These are phyloP conservation scores for Lithobates sylvaticus DNA, from an alignment of 2,797 vertebrate genomes.

Conservation along the genomic window DNA sequence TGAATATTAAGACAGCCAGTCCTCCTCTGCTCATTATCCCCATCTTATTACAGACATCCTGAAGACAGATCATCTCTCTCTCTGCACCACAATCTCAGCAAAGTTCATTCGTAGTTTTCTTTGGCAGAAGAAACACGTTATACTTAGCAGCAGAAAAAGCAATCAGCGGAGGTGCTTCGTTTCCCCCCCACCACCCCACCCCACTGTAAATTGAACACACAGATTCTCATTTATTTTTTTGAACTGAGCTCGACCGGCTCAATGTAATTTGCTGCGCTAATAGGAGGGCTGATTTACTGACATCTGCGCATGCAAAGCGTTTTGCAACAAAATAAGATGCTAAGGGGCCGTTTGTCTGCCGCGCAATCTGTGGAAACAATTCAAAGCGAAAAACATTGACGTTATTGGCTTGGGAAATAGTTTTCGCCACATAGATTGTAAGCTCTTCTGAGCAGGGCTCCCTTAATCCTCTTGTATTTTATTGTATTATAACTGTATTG, in stretches of 20 bases:
- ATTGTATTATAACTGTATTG: too few relatives aligned
- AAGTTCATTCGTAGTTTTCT: conserved; percentile 66
- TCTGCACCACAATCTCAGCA: conserved; percentile 49
- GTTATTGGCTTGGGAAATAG: conserved; percentile 67
- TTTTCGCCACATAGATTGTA: too few relatives aligned
- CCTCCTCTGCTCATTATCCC: conserved; percentile 30
- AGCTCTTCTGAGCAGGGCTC: too few relatives aligned
- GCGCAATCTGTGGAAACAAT: conserved; percentile 70
- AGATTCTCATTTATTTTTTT: conserved; percentile 67
- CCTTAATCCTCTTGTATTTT: too few relatives aligned
- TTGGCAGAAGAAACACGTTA: conserved; percentile 52
- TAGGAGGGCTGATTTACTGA: conserved; percentile 67
- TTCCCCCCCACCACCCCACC: background rate
- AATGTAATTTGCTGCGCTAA: conserved; percentile 69
- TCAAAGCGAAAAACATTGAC: conserved; percentile 63
- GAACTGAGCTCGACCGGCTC: conserved; percentile 68
- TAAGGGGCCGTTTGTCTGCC: conserved; percentile 69
- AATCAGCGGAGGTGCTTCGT: conserved; percentile 37
- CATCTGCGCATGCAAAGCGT: conserved; percentile 33
- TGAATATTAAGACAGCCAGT: conserved; percentile 40
- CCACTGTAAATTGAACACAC: conserved; percentile 65
- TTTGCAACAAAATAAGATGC: conserved; percentile 64
- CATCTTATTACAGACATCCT: conserved; percentile 55
- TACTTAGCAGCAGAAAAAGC: conserved; percentile 59
- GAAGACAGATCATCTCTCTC: conserved; percentile 61